These are phyloP conservation scores for Melikaiella ostensackeni DNA, from an alignment of 2,888 invertebrate genomes.

Conservation along the genomic window DNA sequence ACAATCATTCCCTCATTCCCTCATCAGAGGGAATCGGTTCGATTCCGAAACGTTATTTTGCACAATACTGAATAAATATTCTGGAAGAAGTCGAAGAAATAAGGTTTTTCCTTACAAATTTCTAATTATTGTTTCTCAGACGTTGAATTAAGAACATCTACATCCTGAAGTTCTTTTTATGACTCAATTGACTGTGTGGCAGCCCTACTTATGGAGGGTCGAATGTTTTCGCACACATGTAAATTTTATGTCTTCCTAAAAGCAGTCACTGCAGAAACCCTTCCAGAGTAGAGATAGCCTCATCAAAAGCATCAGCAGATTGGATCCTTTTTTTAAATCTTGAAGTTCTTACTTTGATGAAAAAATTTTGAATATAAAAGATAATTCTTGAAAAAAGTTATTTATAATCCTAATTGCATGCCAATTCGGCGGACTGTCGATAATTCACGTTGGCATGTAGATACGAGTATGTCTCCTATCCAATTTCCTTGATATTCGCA, in stretches of 20 bases:
- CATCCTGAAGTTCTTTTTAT: no score
- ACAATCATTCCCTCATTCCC: no score
- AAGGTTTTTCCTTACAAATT: no score
- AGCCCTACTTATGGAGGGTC: background rate
- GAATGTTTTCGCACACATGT: background rate
- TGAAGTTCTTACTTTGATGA: background rate
- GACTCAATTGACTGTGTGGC: no score
- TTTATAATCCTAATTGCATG: background rate
- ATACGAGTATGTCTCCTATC: slow-evolving; percentile 54
- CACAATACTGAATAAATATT: no score
- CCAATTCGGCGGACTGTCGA: background rate
- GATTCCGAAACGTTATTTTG: no score
- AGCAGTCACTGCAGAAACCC: background rate
- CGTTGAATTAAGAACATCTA: no score
- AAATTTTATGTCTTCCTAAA: background rate
- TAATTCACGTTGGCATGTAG: slow-evolving; percentile 16
- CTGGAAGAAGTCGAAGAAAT: no score
- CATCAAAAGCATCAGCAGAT: background rate
- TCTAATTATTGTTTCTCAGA: no score
- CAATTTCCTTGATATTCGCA: slow-evolving; percentile 75
- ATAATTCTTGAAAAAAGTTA: no score
- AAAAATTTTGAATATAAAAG: no score
- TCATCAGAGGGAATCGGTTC: no score
- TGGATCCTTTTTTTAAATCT: background rate
- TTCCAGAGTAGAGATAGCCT: background rate